phyloP scores from a whole-genome alignment of 2,888 invertebrate species.

The Drosophila monieri region DNA sequence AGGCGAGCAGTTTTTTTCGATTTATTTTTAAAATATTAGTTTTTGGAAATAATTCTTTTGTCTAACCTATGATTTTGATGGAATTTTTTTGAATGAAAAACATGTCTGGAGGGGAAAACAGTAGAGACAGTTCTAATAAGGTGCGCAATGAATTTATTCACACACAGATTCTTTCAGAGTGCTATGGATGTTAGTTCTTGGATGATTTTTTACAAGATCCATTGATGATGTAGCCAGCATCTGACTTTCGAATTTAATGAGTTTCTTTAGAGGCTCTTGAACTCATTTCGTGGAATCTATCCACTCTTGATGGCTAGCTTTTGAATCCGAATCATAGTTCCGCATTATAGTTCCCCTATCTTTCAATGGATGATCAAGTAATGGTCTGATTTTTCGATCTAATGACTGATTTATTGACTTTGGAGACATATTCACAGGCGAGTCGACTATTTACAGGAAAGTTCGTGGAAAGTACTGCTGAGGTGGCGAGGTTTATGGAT shows the following conservation, averaged over 20 bases:
- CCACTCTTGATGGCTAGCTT: neutral
- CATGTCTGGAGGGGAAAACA: neutral
- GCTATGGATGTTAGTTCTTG: neutral
- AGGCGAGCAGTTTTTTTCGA: constrained; percentile 63
- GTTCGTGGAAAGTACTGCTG: constrained; percentile 12
- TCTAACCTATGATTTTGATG: neutral
- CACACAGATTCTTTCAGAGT: neutral
- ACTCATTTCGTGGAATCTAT: neutral
- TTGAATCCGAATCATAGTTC: neutral
- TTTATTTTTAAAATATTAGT: constrained; percentile 24
- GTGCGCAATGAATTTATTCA: neutral
- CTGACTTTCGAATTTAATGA: neutral
- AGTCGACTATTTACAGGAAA: constrained; percentile 32
- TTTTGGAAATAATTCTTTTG: constrained; percentile 37
- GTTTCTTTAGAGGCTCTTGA: neutral
- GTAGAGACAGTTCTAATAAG: neutral
- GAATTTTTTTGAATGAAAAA: neutral
- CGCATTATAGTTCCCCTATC: neutral
- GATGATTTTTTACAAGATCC: constrained; percentile 4
- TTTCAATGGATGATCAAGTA: constrained; percentile 9
- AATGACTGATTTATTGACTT: constrained; percentile 8
- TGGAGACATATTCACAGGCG: constrained; percentile 41
- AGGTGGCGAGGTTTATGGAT: constrained; percentile 6
- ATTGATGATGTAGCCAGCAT: neutral
- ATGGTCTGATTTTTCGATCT: constrained; percentile 13